phyloP scores from a whole-genome alignment of 2,888 invertebrate species.

The Eupelmus urozonus region DNA sequence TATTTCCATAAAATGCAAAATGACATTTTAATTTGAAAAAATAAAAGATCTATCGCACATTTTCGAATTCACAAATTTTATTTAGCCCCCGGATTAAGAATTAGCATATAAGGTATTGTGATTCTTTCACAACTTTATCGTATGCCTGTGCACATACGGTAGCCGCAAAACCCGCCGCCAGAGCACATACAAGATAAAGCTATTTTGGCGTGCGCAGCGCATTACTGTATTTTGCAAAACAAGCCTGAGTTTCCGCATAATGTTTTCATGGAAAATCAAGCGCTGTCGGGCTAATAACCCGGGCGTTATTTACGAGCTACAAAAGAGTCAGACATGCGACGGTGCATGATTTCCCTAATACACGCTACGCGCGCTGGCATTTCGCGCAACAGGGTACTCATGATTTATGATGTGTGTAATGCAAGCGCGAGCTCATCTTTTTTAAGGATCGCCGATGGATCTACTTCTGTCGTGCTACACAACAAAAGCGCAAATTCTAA shows the following conservation, averaged over 20 bases:
- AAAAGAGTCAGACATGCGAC: constrained; percentile 26
- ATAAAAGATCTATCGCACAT: no score
- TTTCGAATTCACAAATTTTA: no score
- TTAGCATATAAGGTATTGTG: background rate
- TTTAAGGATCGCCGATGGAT: constrained; percentile 17
- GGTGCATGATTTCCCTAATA: constrained; percentile 43
- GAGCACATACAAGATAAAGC: constrained; percentile 1
- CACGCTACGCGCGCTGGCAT: constrained; percentile 1
- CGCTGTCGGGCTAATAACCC: constrained; percentile 39
- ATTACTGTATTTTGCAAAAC: constrained; percentile 27
- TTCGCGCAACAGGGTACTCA: constrained; percentile 17
- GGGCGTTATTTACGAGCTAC: background rate
- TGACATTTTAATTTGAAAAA: no score
- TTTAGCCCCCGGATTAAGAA: background rate
- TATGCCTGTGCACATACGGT: background rate
- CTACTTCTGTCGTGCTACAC: background rate
- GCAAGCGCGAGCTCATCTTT: background rate
- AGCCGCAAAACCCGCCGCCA: background rate
- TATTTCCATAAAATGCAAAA: no score
- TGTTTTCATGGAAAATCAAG: constrained; percentile 54
- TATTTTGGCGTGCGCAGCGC: background rate
- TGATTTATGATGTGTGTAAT: constrained; percentile 41
- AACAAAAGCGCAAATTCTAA: background rate
- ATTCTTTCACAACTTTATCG: background rate
- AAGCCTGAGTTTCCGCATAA: constrained; percentile 29